Base-by-base conservation (phyloP, 2,888 invertebrate species). In the Charanyca ferruginea region DNA sequence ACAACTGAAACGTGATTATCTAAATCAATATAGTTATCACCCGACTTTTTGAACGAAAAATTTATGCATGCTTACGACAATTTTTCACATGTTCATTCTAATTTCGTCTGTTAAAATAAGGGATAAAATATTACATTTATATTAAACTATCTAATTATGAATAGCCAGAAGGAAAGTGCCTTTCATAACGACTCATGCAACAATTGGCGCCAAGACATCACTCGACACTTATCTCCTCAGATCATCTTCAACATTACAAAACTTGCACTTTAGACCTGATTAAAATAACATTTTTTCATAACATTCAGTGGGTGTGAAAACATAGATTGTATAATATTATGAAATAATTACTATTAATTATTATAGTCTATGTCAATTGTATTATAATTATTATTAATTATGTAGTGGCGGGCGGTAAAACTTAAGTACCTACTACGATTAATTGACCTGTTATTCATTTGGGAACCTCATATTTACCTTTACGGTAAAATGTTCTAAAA, bases 281-380 rank as follows among this genome's bases (percentile, higher is more conserved):
- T 58, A 48, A 64, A 42, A 35, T 23, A 42, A 16, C n/a, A n/a
- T n/a, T n/a, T n/a, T n/a, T n/a, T n/a, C n/a, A n/a, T n/a, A 41
- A 55, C 13, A 49, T 42, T 18, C 32, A 53, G 41, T 28, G 45
- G 22, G 13, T 54, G 38, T 38, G 28, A 16, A 48, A 28, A 41
- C n/a, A 41, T 54, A 28, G n/a, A 45, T 55, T 72, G 58, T 73
- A 38, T 32, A 57, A 57, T 48, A 55, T 13, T 52, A 54, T 16
- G 2, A 47, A 65, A 51, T 62, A 23, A 54, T 53, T 38, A 58
- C 9, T 58, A 62, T 52, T 52, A 49, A 64, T 60, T 42, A 61
- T 51, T 45, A 66, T 73, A 79, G 52, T 53, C 18, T 77, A 51
- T 61, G 64, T 73, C 65, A 67, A 79, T 81, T 79, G 62, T 63